These are phyloP conservation scores for Patella ulyssiponensis DNA, from an alignment of 2,888 invertebrate species.

Conservation along the genomic window DNA sequence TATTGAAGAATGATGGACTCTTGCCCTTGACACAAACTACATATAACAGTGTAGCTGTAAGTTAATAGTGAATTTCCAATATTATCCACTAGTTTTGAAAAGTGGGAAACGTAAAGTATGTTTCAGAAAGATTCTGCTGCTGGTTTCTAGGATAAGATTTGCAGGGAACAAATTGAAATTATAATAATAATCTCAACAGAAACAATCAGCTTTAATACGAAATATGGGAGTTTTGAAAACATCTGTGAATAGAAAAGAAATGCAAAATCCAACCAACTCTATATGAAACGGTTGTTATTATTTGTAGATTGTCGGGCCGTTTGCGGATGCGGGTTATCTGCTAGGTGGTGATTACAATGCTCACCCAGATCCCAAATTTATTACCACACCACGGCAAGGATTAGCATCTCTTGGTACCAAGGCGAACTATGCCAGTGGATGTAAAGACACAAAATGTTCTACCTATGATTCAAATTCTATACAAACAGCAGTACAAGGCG, in stretches of 20 bases:
- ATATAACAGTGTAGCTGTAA: constrained; percentile 41
- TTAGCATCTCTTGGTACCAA: constrained; percentile 46
- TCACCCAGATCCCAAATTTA: constrained; percentile 46
- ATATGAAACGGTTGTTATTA: not conserved
- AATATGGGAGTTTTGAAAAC: no score
- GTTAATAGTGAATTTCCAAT: not conserved
- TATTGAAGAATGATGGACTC: constrained; percentile 47
- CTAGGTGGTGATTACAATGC: constrained; percentile 65
- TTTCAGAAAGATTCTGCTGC: no score
- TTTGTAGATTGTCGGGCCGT: constrained; percentile 67
- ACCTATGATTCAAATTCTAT: constrained; percentile 47
- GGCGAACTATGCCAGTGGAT: constrained; percentile 50
- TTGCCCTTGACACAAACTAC: constrained; percentile 32
- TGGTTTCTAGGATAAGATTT: no score
- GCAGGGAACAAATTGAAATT: no score
- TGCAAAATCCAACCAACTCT: not conserved
- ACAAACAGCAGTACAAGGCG: constrained; percentile 43
- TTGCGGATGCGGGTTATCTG: constrained; percentile 59
- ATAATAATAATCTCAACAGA: no score
- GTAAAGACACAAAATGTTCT: constrained; percentile 53
- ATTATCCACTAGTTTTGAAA: no score
- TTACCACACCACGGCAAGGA: constrained; percentile 56
- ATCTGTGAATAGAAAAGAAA: not conserved
- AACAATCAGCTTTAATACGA: no score
- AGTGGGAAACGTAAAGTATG: no score